phyloP scores from a whole-genome alignment of 2,797 vertebrate species.

The Takifugu ocellatus region DNA sequence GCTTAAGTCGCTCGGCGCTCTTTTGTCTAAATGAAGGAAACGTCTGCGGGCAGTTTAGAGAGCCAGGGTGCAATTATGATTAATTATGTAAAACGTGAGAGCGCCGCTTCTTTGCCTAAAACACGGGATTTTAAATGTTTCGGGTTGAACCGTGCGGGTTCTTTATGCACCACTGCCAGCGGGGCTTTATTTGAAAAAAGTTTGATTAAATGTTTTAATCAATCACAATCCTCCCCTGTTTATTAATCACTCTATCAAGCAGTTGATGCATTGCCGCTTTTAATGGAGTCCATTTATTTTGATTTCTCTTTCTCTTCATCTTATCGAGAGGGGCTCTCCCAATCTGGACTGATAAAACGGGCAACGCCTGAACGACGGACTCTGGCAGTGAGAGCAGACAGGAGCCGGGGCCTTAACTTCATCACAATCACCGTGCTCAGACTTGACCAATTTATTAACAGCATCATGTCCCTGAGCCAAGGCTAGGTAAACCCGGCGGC shows the following conservation, averaged over 20 bases:
- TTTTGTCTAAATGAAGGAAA: conserved; percentile 50
- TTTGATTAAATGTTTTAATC: conserved; percentile 99
- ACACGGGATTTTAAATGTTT: conserved; percentile 18
- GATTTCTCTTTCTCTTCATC: conserved; percentile 97
- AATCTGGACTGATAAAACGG: conserved; percentile 93
- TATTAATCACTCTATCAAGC: conserved; percentile 99
- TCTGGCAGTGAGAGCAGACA: conserved; percentile 73
- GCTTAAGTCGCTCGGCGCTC: conserved; percentile 51
- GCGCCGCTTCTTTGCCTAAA: conserved; percentile 3
- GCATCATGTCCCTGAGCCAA: conserved; percentile 80
- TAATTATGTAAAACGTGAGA: conserved; percentile 24
- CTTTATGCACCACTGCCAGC: conserved; percentile 67
- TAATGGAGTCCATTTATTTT: conserved; percentile 99
- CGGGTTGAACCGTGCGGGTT: conserved; percentile 35
- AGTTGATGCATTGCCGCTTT: conserved; percentile 99
- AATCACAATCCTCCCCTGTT: conserved; percentile 96
- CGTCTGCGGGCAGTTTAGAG: conserved; percentile 20
- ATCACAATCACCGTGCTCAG: conserved; percentile 85
- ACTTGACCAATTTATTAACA: conserved; percentile 97
- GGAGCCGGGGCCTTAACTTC: conserved; percentile 79
- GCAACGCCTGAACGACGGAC: conserved; percentile 53
- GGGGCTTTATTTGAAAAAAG: conserved; percentile 81
- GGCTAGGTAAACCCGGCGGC: conserved; percentile 87
- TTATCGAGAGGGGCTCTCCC: conserved; percentile 92
- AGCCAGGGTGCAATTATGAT: conserved; percentile 19